Conservation (phyloP, 2,888 invertebrate genomes). For the Chydorus sphaericus region DNA sequence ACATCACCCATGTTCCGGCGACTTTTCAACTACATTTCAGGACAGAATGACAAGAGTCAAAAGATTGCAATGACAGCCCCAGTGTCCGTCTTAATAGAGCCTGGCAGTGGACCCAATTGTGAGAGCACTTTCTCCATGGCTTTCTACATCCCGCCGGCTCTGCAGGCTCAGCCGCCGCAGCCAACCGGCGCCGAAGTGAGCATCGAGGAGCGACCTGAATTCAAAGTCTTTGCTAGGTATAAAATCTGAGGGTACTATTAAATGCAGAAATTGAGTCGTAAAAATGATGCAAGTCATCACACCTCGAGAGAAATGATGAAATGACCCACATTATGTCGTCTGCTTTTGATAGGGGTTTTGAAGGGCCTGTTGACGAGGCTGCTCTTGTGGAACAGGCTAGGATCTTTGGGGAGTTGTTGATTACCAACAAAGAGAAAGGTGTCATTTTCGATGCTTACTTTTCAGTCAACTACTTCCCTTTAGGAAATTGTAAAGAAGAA, state of each 20-base stretch:
- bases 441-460: constrained; percentile 9
- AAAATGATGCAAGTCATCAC: background rate
- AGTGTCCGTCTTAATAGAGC: constrained; percentile 20
- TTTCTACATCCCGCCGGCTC: constrained; percentile 21
- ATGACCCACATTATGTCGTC: too few relatives aligned
- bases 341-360: constrained; percentile 1
- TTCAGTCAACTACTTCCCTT: background rate
- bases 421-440: background rate
- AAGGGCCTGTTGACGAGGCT: constrained; percentile 1
- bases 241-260: too few relatives aligned
- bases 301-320: too few relatives aligned
- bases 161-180: constrained; percentile 20
- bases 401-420: constrained; percentile 2
- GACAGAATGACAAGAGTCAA: constrained; percentile 16
- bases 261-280: background rate
- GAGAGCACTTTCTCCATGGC: constrained; percentile 18
- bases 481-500: background rate
- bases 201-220: constrained; percentile 19
- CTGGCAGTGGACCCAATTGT: constrained; percentile 18
- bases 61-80: constrained; percentile 22
- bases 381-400: constrained; percentile 9
- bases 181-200: constrained; percentile 19
- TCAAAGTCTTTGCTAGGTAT: constrained; percentile 21
- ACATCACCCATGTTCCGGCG: constrained; percentile 20
- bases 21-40: constrained; percentile 22